Conservation (phyloP, 2,888 invertebrate species). For the Boloria selene region DNA sequence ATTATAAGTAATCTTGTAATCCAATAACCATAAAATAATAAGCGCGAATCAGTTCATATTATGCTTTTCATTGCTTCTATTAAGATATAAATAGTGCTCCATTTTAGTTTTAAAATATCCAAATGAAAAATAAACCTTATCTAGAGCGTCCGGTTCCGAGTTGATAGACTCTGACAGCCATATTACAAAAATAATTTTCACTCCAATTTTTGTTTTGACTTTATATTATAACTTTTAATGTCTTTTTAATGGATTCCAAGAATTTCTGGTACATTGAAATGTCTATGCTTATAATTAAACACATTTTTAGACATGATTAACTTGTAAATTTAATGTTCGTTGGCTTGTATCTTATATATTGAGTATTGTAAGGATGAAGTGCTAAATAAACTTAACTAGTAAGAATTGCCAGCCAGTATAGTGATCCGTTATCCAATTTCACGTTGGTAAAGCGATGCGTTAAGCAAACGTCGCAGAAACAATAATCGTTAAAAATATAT, state of each 20-base stretch:
- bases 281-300: conserved; percentile 5
- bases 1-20: conserved; percentile 4
- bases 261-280: conserved; percentile 29
- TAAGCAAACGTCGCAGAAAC: not conserved
- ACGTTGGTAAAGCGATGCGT: conserved; percentile 11
- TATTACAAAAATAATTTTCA: conserved; percentile 38
- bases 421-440: conserved; percentile 9
- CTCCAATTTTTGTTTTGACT: conserved; percentile 35
- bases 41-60: not conserved
- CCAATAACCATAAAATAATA: conserved; percentile 1
- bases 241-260: conserved; percentile 34
- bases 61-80: conserved; percentile 12
- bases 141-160: conserved; percentile 28
- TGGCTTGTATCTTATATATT: too few relatives aligned
- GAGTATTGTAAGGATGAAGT: too few relatives aligned
- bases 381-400: too few relatives aligned
- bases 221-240: conserved; percentile 34
- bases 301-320: too few relatives aligned
- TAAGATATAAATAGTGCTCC: conserved; percentile 31
- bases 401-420: not conserved
- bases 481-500: too few relatives aligned
- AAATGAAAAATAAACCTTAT: conserved; percentile 37
- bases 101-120: conserved; percentile 35
- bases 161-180: conserved; percentile 39
- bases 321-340: too few relatives aligned